These are phyloP conservation scores for Drosophila hamatofila DNA, from an alignment of 2,888 invertebrate species.

Conservation along the genomic window DNA sequence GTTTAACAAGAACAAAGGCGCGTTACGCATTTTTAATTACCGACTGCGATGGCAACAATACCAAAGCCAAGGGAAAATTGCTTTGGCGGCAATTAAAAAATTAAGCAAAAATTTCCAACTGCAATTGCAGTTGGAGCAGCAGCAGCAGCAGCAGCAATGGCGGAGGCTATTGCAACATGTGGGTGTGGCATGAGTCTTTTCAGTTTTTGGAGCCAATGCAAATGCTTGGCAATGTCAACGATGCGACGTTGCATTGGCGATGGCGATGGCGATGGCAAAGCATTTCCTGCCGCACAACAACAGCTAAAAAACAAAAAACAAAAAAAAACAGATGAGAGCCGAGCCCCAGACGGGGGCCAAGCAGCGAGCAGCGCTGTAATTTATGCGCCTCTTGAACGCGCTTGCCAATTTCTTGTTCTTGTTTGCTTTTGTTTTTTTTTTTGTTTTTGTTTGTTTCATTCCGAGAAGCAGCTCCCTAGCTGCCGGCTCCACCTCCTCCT, in stretches of 20 bases:
- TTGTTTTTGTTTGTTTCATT: conserved; percentile 38
- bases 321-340: conserved; percentile 15
- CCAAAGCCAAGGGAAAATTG: conserved; percentile 25
- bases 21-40: conserved; percentile 80
- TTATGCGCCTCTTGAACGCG: conserved; percentile 77
- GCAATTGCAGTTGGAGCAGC: not conserved
- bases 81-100: conserved; percentile 68
- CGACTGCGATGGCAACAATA: conserved; percentile 50
- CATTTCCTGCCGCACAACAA: conserved; percentile 65
- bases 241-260: conserved; percentile 31
- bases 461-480: conserved; percentile 53
- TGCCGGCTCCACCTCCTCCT: not conserved
- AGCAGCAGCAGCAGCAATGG: conserved; percentile 1
- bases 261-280: conserved; percentile 40
- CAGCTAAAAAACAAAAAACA: conserved; percentile 15
- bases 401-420: conserved; percentile 72
- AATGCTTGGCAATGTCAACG: conserved; percentile 67
- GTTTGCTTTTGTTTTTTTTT: conserved; percentile 26
- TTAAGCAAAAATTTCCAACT: conserved; percentile 57
- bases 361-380: conserved; percentile 52
- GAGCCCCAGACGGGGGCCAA: conserved; percentile 32
- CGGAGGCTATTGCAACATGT: conserved; percentile 24
- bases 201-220: conserved; percentile 33
- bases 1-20: conserved; percentile 60
- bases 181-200: conserved; percentile 51